Evolutionary conservation across 2,113 vertebrate species (phyloP), one percentile per base, ranked within the genome.

Genomic region (Clinocottus analis): DNA sequence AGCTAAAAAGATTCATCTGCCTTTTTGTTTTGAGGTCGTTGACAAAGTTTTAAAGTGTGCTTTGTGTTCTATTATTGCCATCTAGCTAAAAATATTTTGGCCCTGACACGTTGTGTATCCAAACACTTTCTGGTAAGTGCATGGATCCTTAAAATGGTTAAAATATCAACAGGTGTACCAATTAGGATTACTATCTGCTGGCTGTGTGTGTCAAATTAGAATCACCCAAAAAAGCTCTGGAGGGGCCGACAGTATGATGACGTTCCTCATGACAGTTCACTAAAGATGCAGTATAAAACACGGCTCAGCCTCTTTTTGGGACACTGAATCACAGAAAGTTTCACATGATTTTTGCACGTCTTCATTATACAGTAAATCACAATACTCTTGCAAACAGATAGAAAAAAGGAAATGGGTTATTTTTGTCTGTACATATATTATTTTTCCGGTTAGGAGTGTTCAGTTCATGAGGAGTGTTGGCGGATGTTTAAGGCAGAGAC

Each of bases 311-410:
- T 93, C 66, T 85, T 91, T 79, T 90, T 61, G 65, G 53, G 84
- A 90, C 74, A 85, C 29, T 79, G 75, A 83, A 85, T 90, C 77
- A 91, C 78, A 91, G 56, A 84, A 72, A 83, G 65, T 71, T 83
- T 89, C 74, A 91, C 87, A 90, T 79, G 33, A 75, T 74, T 84
- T 86, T 72, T 75, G 76, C 79, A 91, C 89, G 80, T 85, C 87
- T 89, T 89, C 76, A 79, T 86, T 85, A 86, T 56, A 93, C 89
- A 88, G 82, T 72, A 72, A 91, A 76, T 89, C 82, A 95, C 84
- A 39, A 95, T 85, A 94, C 90, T 91, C 80, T 93, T 93, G 63
- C 92, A 93, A 95, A 94, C 91, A 93, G 92, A 94, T 77, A 92
- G 80, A 93, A 92, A 87, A 87, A 84, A 72, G 86, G 88, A 92